A percentile compares a stretch with the other conserved stretches of the same genome.
phyloP scores from a whole-genome alignment of 2,888 invertebrate species.

The Tenthredo scrophulariae region DNA sequence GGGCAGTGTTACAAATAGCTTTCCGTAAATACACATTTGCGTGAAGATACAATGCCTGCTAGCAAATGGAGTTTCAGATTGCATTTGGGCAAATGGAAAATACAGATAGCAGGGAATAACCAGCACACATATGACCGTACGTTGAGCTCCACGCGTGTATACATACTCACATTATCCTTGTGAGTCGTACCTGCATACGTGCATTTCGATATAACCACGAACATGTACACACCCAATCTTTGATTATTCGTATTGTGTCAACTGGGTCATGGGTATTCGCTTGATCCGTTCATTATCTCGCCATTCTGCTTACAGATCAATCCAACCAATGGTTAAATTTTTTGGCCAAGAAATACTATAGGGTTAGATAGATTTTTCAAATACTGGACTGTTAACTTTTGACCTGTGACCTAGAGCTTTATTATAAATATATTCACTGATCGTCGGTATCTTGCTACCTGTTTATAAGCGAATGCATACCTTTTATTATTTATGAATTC shows the following conservation, averaged over 20 bases:
- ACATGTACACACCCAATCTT: neutral
- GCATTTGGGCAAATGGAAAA: slow-evolving; percentile 51
- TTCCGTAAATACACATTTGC: slow-evolving; percentile 51
- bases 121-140: slow-evolving; percentile 14
- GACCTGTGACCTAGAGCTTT: slow-evolving; percentile 24
- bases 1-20: slow-evolving; percentile 52
- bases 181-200: slow-evolving; percentile 3
- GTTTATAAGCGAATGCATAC: slow-evolving; percentile 43
- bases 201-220: neutral
- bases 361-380: neutral
- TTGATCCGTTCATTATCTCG: slow-evolving; percentile 20
- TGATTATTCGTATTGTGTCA: slow-evolving; percentile 22
- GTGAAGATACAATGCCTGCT: slow-evolving; percentile 52
- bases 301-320: neutral
- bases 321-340: neutral
- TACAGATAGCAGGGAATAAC: slow-evolving; percentile 30
- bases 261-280: slow-evolving; percentile 9
- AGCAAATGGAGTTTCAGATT: slow-evolving; percentile 51
- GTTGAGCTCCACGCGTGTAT: neutral
- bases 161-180: slow-evolving; percentile 18
- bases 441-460: slow-evolving; percentile 38
- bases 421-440: slow-evolving; percentile 37
- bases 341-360: neutral
- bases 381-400: neutral
- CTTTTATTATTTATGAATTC: slow-evolving; percentile 42